These are phyloP conservation scores for Coranthus polyacanthus DNA, from an alignment of 2,797 vertebrate genomes.

Conservation along the genomic window DNA sequence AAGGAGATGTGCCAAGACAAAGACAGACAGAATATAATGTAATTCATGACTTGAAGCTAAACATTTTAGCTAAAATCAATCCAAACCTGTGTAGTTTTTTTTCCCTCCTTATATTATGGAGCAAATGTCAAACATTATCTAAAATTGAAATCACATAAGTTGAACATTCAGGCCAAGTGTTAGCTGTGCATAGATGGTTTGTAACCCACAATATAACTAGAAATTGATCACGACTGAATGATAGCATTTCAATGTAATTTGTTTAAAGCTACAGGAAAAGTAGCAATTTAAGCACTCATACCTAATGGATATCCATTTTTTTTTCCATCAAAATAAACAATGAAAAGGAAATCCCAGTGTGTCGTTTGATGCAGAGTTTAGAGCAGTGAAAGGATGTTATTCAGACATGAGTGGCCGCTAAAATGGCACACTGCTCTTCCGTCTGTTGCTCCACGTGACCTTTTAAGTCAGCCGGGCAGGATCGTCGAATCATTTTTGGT, in stretches of 20 bases:
- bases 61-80: neutral
- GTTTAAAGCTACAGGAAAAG: neutral
- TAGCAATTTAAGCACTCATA: slow-evolving; percentile 2
- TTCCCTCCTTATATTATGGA: slow-evolving; percentile 18
- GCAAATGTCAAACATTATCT: slow-evolving; percentile 33
- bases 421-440: slow-evolving; percentile 10
- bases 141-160: slow-evolving; percentile 40
- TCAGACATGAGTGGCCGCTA: neutral
- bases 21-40: neutral
- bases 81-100: neutral
- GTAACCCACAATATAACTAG: no score
- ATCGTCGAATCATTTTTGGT: slow-evolving; percentile 7
- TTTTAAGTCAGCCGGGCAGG: slow-evolving; percentile 21
- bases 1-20: neutral
- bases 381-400: neutral
- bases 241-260: no score
- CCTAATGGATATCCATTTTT: neutral
- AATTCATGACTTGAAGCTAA: slow-evolving; percentile 11
- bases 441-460: slow-evolving; percentile 28
- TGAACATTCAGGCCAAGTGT: slow-evolving; percentile 4
- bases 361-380: neutral
- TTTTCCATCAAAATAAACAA: neutral
- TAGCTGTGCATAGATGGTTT: slow-evolving; percentile 6
- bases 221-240: no score
- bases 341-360: neutral